A percentile compares a stretch with the other conserved stretches of the same genome.
phyloP scores from a whole-genome alignment of 2,888 invertebrate species.

The Plebejus melissa region DNA sequence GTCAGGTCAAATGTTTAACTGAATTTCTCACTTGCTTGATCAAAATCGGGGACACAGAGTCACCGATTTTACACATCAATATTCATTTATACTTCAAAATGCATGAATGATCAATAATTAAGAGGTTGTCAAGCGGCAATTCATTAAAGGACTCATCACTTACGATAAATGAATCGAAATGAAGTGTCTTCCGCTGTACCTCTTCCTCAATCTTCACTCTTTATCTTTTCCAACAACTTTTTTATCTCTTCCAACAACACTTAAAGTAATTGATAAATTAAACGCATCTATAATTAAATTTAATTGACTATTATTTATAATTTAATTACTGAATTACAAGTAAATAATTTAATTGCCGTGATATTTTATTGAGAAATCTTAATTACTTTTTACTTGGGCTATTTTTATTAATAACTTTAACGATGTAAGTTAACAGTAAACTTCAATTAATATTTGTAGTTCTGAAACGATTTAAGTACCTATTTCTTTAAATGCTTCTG shows the following conservation, averaged over 20 bases:
- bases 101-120: slow-evolving; percentile 3
- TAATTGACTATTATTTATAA: not conserved
- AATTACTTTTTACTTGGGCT: not conserved
- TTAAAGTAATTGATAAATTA: not conserved
- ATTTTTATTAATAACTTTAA: not conserved
- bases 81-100: not conserved
- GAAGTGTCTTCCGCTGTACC: slow-evolving; percentile 13
- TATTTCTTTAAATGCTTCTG: too few species aligned
- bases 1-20: too few species aligned
- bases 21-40: too few species aligned
- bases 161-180: not conserved
- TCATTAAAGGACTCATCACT: not conserved
- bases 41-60: too few species aligned
- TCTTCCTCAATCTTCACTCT: not conserved
- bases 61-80: not conserved
- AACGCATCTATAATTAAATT: not conserved
- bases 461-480: not conserved
- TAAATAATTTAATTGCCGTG: not conserved
- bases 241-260: slow-evolving; percentile 6
- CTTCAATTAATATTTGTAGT: not conserved
- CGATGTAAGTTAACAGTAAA: not conserved
- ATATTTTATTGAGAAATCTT: slow-evolving; percentile 3
- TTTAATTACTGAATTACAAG: slow-evolving; percentile 3
- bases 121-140: not conserved
- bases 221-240: slow-evolving; percentile 4